Base-by-base conservation (phyloP, 2,888 invertebrate species). In the Pecten maximus region DNA sequence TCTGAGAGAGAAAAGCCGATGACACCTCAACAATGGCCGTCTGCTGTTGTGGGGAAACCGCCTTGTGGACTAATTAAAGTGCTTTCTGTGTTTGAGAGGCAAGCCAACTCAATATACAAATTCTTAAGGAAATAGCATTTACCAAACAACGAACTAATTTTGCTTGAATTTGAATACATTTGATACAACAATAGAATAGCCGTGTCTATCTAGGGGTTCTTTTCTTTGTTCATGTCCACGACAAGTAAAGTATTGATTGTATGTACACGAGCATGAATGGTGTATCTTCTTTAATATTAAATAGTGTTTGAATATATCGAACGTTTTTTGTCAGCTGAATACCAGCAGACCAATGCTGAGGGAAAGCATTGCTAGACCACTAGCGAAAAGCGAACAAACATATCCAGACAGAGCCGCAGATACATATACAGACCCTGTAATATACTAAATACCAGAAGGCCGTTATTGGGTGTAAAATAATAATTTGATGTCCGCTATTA, bases 131-230 rank as follows among this genome's bases (percentile, higher is more conserved):
- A 74, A 74, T 23, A 28, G 35, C 28, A 74, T 74, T 74, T 35
- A 35, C 74, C 74, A 74, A 74, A 74, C 74, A 74, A 74, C 6
- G 74, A 74, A 74, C 74, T 74, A 74, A 35, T 74, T 74, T 35
- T 74, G 8, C 74, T 74, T 10, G 74, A 74, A 74, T 74, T 12
- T 74, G 74, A 74, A 74, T 74, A 74, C 74, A 74, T 74, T 74
- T 74, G 28, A 74, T 74, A 74, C 74, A 28, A 74, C 74, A 74
- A 74, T 74, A 35, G 74, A 74, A 0, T 35, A 10, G 74, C 15
- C 10, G 28, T 35, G 35, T 74, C 74, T 74, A 28, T 74, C 74
- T 74, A 23, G 74, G 35, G 10, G 35, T 28, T 74, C 74, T 28
- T 3, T 35, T 28, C 28, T 74, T 74, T 74, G 74, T 74, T 74